Conservation (phyloP, 2,888 invertebrate genomes). For the Sesamia inferens region DNA sequence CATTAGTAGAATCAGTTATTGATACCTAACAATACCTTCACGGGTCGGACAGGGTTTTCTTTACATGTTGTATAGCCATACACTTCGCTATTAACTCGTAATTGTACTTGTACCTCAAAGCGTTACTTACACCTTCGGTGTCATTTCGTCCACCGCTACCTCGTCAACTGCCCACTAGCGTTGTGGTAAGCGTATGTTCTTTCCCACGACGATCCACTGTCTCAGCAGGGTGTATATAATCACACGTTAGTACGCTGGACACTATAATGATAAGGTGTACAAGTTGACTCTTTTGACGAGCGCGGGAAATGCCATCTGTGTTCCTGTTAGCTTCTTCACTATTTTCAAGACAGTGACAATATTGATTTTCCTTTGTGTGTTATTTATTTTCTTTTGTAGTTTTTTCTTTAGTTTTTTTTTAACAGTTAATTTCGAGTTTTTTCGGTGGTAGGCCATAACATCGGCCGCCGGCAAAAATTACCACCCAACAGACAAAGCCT, state of each 20-base stretch:
- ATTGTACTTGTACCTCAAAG: too few relatives aligned
- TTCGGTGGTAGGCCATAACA: background rate
- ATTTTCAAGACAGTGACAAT: conserved; percentile 21
- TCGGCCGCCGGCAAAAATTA: too few relatives aligned
- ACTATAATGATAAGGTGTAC: conserved; percentile 36
- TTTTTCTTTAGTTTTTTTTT: background rate
- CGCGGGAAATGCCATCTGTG: conserved; percentile 46
- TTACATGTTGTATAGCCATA: too few relatives aligned
- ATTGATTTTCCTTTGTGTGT: conserved; percentile 41
- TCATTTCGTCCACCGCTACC: background rate
- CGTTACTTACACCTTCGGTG: background rate
- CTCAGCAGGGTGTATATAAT: conserved; percentile 36
- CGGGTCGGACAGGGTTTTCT: too few relatives aligned
- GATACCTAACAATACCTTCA: too few relatives aligned
- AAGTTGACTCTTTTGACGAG: conserved; percentile 47
- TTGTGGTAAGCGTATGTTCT: conserved; percentile 33
- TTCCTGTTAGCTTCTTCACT: conserved; percentile 1
- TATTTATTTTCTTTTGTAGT: background rate
- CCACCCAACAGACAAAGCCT: too few relatives aligned
- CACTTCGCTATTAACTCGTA: too few relatives aligned
- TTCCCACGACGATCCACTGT: conserved; percentile 41
- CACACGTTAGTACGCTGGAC: conserved; percentile 14
- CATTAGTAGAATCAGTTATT: too few relatives aligned
- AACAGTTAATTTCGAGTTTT: too few relatives aligned
- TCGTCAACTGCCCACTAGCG: background rate